Base-by-base conservation (phyloP, 2,113 vertebrate genomes). In the Canis aureus region DNA sequence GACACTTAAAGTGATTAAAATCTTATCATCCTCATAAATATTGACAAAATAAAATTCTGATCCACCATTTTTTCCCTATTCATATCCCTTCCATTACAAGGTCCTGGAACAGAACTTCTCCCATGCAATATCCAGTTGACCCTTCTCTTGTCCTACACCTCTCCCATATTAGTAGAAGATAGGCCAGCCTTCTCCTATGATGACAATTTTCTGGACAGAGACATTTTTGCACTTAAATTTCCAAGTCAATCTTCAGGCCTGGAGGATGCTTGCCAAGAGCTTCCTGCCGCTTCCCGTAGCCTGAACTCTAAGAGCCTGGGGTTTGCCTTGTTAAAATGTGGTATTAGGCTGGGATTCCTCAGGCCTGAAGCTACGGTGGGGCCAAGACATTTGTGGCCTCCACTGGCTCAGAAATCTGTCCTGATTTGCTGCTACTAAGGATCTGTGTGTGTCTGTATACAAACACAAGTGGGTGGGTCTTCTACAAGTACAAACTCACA, bases 261-360 rank as follows among this genome's bases (percentile, higher is more conserved):
- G 2, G 29, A 19, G 87, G 78, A 69, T 95, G 94, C 66, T 64
- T 96, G 94, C 97, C 97, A 98, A 96, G 86, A 91, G 91, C 43
- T 96, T 93, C 57, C 89, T 95, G 94, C 96, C 90, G 97, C 94
- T 98, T 97, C 97, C 92, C 3, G 25, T 92, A 97, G 86, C 92
- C 89, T 97, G 92, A 97, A 98, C 95, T 96, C 90, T 97, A 95
- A 95, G 23, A 88, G 95, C 81, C 89, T 96, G 94, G 92, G 95
- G 59, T 98, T 98, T 97, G 95, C 80, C 97, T 98, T 97, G 95
- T 98, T 98, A 97, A 97, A 98, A 83, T 98, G 98, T 97, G 97
- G 98, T 97, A 60, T 43, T 43, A 88, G 15, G 38, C 94, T 97
- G 94, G 94, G 92, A 97, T 98, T 98, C 89, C 94, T 96, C 93